Base-by-base conservation (phyloP, 2,113 vertebrate species). In the Notarius lentiginosus region DNA sequence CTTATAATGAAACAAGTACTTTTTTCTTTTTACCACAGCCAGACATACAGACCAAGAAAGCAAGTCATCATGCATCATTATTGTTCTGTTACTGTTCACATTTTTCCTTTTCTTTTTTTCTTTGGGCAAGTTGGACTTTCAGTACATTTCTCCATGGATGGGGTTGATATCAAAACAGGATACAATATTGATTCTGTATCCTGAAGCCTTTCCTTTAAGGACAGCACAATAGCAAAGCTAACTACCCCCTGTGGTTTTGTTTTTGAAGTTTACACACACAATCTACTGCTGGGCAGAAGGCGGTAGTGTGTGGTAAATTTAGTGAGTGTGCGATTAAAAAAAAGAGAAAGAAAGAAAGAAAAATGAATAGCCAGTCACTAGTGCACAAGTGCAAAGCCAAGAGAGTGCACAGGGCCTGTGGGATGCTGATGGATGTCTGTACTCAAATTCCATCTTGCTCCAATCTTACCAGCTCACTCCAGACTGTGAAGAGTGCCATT, bases 161-260 rank as follows among this genome's bases (percentile, higher is more conserved):
- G 41, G 41, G 24, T 58, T 61, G 77, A 55, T 58, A 34, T 82
- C 47, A 60, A 77, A 85, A 85, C 86, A 87, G 85, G 68, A 89
- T 81, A 72, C 82, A 41, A 63, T 81, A 72, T 61, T 68, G 34
- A 79, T 73, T 87, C 63, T n/a, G 27, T 66, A 51, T 73, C 51
- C 82, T 84, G 51, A 63, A 18, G 30, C 34, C 85, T 65, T 80
- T 89, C 47, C 61, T 58, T 84, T 75, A 89, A n/a, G 56, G 47
- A 41, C n/a, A 49, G 47, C 49, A 24, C 53, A 9, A 63, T 65
- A 24, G n/a, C 70, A 87, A 58, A 47, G 15, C 17, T 70, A 75
- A 75, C 63, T 41, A 60, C 63, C 34, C 58, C 70, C 41, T 20
- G 10, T 41, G 55, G 70, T 68, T 55, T 84, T 49, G 76, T n/a